Evolutionary conservation across 2,888 invertebrate genomes (phyloP), one percentile per base, ranked within the genome.

Genomic region (Ligdia adustata): DNA sequence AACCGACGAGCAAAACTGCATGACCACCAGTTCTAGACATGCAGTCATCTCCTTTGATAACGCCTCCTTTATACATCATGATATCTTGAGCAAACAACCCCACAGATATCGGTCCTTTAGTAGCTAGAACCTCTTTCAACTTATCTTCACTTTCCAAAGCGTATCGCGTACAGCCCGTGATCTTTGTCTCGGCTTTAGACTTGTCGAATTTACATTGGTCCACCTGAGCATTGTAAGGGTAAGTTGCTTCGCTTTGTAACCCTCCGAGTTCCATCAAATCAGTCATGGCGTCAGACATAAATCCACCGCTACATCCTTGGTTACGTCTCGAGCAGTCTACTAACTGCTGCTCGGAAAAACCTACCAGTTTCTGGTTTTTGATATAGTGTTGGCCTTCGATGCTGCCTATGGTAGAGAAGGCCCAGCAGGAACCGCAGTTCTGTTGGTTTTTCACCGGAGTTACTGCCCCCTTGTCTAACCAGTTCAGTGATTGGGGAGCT

Each of bases 311-410:
- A 7, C 52, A 46, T 4, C 26, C 45, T 0, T 0, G 0, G 6
- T 13, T 7, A 4, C 11, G 9, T 4, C 9, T 11, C 2, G 32
- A 20, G 24, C 52, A 52, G 26, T 52, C 47, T 9, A 52, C 13
- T 5, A 47, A 6, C 14, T 48, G 16, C 9, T 48, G 52, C 13
- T 38, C 52, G 7, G 52, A 52, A 3, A 52, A 31, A n/a, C 22
- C 28, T 6, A 34, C 6, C 4, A 27, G 9, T 9, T 32, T 12
- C 0, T 40, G 20, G 9, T 35, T 9, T 18, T 37, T 37, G 3
- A 43, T 35, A 2, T 12, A 20, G 4, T 48, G 38, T 16, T 41
- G 38, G 3, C 41, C 33, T 42, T 52, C 48, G 1, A 45, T 31
- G 7, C 15, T 41, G 4, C 33, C 48, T 9, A 14, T 38, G 2